Percentiles rank a stretch among this genome's conserved stretches.
Evolutionary conservation across 2,888 invertebrate genomes (phyloP).

Genomic region (Leptinotarsa juncta): DNA sequence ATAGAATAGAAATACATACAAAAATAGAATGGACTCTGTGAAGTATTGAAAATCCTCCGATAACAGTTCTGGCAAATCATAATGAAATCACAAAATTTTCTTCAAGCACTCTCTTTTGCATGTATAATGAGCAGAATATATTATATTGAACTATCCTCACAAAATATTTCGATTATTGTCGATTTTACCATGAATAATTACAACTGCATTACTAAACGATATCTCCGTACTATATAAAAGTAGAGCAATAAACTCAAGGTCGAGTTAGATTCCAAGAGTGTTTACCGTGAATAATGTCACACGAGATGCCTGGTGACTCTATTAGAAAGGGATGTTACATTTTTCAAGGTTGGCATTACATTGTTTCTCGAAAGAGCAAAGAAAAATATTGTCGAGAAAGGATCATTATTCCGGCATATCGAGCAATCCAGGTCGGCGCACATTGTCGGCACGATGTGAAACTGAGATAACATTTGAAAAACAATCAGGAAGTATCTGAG

Average conservation of each 20-base stretch:
- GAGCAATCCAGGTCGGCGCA: neutral
- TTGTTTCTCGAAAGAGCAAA: conserved; percentile 12
- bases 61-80: too few species aligned
- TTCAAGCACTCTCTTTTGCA: too few species aligned
- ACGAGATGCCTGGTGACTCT: conserved; percentile 45
- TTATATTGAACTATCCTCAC: too few species aligned
- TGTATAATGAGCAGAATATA: too few species aligned
- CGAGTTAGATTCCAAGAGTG: conserved; percentile 33
- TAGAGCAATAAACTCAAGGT: conserved; percentile 14
- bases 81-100: too few species aligned
- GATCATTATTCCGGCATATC: neutral
- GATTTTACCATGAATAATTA: too few species aligned
- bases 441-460: neutral
- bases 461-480: neutral
- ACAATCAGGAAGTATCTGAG: too few species aligned
- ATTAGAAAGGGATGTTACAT: conserved; percentile 43
- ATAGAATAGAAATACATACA: too few species aligned
- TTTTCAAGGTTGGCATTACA: conserved; percentile 39
- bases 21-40: too few species aligned
- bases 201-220: too few species aligned
- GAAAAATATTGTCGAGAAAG: neutral
- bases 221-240: neutral
- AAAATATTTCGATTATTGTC: too few species aligned
- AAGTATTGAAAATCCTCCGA: too few species aligned
- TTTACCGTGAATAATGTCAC: conserved; percentile 39